Conservation (phyloP, 2,888 invertebrate species). For the Agrotis segetum region DNA sequence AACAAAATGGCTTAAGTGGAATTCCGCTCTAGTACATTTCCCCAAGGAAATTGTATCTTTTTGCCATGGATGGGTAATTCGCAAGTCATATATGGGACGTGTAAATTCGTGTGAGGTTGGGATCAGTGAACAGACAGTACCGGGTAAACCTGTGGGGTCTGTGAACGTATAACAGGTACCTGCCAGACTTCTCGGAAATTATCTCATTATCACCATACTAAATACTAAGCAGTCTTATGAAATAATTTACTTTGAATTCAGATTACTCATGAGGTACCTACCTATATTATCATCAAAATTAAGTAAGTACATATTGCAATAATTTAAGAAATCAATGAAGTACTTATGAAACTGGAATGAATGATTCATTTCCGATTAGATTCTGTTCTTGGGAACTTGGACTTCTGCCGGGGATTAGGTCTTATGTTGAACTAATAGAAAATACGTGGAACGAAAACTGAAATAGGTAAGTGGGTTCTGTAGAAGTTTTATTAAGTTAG, state of each 20-base stretch:
- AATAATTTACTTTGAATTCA: conserved; percentile 37
- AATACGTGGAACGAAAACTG: too few relatives aligned
- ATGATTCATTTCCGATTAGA: conserved; percentile 25
- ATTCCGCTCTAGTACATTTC: conserved; percentile 38
- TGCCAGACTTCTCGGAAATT: conserved; percentile 61
- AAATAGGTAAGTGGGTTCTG: neutral
- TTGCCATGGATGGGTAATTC: conserved; percentile 46
- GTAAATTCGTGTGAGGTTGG: conserved; percentile 42
- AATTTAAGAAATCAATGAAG: conserved; percentile 31
- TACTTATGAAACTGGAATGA: conserved; percentile 16
- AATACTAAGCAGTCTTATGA: conserved; percentile 33
- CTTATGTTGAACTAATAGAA: too few relatives aligned
- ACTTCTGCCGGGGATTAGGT: neutral
- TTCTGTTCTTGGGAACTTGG: conserved; percentile 18
- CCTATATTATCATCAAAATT: neutral
- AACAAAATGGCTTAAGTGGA: conserved; percentile 41
- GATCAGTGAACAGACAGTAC: conserved; percentile 42
- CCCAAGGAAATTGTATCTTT: conserved; percentile 48
- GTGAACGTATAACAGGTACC: conserved; percentile 55
- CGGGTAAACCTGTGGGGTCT: conserved; percentile 58
- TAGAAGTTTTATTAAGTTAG: conserved; percentile 8
- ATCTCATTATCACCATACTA: conserved; percentile 26
- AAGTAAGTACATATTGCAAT: conserved; percentile 22
- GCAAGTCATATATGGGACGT: conserved; percentile 41
- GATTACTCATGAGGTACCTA: conserved; percentile 38